Evolutionary conservation across 2,888 invertebrate genomes (phyloP), one percentile per base, ranked within the genome.

Genomic region (Cataglyphis livida): DNA sequence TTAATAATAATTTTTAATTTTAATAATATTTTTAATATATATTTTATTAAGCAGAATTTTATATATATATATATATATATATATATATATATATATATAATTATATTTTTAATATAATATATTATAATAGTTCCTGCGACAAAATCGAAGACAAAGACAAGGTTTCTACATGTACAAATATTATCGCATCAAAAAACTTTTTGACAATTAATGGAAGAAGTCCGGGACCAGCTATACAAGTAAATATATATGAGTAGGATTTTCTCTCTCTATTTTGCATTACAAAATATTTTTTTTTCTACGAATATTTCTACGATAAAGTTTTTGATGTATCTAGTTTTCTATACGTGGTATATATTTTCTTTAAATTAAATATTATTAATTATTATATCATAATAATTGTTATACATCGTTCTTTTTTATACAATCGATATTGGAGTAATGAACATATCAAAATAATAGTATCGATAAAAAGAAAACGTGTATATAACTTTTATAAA

Each of bases 161-260:
- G 12, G 64, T 41, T 21, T 54, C 41, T 1, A 70, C 25, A 10
- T 28, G n/a, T 38, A 38, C 73, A 51, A 62, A 81, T 15, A 61
- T 10, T 66, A 74, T 35, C 32, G 12, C 3, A 15, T 0, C 3
- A 54, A 70, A 15, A 15, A 82, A 57, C 21, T 81, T 73, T 68
- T 64, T 91, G 48, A 41, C 87, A 6, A 90, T 93, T 73, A 93
- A 93, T 54, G 92, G 92, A 5, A 85, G 66, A 65, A 92, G 91
- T 85, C 92, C 93, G 2, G 93, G 93, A 18, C 93, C 93, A 7
- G 54, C 85, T 38, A 92, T 93, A 84, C 91, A 93, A 91, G 93
- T 93, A 89, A 85, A 25, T 25, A 25, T 25, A n/a, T 38, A 32
- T 35, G 10, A 28, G 32, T 51, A 57, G 10, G 0, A 65, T 61